Conservation (phyloP, 2,113 vertebrate genomes). For the Forbesichthys papilliferus region DNA sequence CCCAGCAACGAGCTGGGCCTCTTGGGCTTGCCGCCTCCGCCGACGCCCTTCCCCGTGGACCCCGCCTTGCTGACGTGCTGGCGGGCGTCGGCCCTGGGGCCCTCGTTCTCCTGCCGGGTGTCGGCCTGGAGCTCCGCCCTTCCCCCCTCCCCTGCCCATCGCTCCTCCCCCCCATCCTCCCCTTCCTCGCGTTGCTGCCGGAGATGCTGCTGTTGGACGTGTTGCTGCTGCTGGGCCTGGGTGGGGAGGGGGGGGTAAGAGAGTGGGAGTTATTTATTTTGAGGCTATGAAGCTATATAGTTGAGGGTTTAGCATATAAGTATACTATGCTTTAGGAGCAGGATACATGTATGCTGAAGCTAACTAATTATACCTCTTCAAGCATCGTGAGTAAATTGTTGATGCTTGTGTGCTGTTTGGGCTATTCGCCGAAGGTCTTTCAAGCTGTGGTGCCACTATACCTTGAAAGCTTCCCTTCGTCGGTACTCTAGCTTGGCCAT, state of each 20-base stretch:
- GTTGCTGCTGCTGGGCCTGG: constrained; percentile 90
- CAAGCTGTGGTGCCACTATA: constrained; percentile 43
- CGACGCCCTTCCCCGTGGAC: constrained; percentile 37
- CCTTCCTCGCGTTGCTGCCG: constrained; percentile 83
- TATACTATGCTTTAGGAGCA: no score
- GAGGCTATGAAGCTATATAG: no score
- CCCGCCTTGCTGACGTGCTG: constrained; percentile 69
- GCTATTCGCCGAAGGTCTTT: no score
- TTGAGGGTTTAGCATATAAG: no score
- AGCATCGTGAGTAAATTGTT: no score
- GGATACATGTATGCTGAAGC: no score
- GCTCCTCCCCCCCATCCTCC: constrained; percentile 78
- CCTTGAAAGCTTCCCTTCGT: constrained; percentile 95
- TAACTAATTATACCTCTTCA: no score
- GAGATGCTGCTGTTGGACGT: constrained; percentile 88
- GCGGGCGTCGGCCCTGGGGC: constrained; percentile 68
- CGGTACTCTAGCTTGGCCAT: constrained; percentile 96
- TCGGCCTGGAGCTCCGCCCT: constrained; percentile 86
- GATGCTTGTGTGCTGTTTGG: no score
- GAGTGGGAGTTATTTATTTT: not conserved
- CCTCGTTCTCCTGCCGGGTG: constrained; percentile 82
- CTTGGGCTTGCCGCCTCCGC: constrained; percentile 81
- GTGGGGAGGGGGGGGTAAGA: not conserved
- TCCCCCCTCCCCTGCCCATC: constrained; percentile 76
- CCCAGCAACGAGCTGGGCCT: constrained; percentile 88